A percentile compares a stretch with the other conserved stretches of the same genome.
Conservation (phyloP, 2,797 vertebrate genomes). For the Denticeps clupeoides region DNA sequence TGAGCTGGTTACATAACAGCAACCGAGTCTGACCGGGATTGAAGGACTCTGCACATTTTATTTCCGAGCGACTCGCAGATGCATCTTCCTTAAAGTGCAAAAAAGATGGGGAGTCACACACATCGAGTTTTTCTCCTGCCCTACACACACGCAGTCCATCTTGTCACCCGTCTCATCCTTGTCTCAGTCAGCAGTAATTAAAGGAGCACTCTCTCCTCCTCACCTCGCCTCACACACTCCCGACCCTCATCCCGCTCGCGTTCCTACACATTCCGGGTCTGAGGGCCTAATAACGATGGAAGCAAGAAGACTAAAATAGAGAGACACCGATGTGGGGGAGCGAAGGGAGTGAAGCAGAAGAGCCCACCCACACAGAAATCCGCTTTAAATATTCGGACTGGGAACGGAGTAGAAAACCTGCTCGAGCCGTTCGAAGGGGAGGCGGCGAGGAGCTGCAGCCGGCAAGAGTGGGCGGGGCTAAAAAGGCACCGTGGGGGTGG, state of each 20-base stretch:
- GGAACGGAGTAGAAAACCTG: too few species aligned
- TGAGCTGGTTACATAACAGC: conserved; percentile 20
- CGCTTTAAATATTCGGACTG: too few species aligned
- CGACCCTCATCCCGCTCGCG: conserved; percentile 13
- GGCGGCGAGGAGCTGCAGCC: background rate
- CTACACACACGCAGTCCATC: conserved; percentile 3
- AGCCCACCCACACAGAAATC: conserved; percentile 1
- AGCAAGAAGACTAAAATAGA: too few species aligned
- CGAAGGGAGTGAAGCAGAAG: too few species aligned
- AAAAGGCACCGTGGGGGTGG: background rate
- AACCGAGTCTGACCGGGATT: conserved; percentile 11
- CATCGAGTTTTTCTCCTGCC: too few species aligned
- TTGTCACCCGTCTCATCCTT: conserved; percentile 7
- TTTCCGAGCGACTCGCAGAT: conserved; percentile 4
- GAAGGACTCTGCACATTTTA: conserved; percentile 17
- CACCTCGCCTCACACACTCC: conserved; percentile 10
- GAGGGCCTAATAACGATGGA: background rate
- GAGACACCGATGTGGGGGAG: too few species aligned
- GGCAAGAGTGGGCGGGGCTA: background rate
- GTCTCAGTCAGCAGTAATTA: conserved; percentile 28
- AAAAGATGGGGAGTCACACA: conserved; percentile 3
- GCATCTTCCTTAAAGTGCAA: conserved; percentile 5
- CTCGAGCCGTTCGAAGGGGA: too few species aligned
- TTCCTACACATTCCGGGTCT: conserved; percentile 9
- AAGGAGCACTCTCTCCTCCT: conserved; percentile 18